Conservation (phyloP, 1,140 invertebrate species). For the Coelopa frigida region DNA sequence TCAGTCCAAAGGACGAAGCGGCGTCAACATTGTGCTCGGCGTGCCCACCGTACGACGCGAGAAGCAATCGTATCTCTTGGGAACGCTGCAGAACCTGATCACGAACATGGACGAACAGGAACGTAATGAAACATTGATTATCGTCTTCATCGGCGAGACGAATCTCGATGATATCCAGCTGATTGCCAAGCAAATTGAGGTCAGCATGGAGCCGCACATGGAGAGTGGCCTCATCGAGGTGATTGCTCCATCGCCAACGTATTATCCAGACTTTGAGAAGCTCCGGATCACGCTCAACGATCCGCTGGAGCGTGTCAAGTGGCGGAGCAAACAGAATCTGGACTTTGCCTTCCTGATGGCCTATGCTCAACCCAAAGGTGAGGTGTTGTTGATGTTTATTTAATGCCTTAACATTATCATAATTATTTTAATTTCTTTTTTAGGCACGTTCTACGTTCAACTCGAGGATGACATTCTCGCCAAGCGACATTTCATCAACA, state of each 20-base stretch:
- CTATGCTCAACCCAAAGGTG: conserved; percentile 71
- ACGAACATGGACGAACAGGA: conserved; percentile 72
- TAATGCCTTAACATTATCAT: too few relatives aligned
- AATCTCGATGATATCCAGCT: conserved; percentile 64
- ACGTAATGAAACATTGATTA: conserved; percentile 71
- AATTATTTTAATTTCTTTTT: not conserved
- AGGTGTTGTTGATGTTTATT: not conserved
- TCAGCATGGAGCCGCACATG: conserved; percentile 67
- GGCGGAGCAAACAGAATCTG: conserved; percentile 96
- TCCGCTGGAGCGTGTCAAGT: conserved; percentile 77
- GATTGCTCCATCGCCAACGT: conserved; percentile 73
- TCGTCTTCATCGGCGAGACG: conserved; percentile 86
- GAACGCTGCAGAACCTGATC: conserved; percentile 81
- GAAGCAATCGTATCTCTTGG: conserved; percentile 80
- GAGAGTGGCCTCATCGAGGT: conserved; percentile 82
- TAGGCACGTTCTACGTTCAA: conserved; percentile 71
- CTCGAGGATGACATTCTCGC: conserved; percentile 94
- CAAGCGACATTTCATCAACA: conserved; percentile 74
- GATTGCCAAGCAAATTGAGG: conserved; percentile 67
- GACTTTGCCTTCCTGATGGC: conserved; percentile 96
- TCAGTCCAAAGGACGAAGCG: conserved; percentile 63
- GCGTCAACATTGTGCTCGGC: conserved; percentile 77
- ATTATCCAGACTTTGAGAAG: conserved; percentile 82
- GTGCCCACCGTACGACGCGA: conserved; percentile 83
- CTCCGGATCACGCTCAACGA: conserved; percentile 78